Percentiles rank a stretch among this genome's conserved stretches.
phyloP scores from a whole-genome alignment of 2,113 vertebrate species.

The Erinaceus europaeus region DNA sequence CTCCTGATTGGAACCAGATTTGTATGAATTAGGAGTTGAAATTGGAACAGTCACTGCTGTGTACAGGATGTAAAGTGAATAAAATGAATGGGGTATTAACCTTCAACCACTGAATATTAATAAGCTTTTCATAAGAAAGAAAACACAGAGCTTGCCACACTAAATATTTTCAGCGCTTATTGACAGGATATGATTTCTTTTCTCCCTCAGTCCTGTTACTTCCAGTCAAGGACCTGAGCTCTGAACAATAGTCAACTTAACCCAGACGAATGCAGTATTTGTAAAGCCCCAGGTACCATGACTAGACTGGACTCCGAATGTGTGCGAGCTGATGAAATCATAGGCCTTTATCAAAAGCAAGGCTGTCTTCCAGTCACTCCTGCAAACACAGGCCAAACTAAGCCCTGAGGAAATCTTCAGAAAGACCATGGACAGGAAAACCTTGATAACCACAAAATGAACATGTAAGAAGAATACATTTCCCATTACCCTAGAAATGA shows the following conservation, averaged over 20 bases:
- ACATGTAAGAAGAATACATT: not conserved
- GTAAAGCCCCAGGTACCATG: constrained; percentile 21
- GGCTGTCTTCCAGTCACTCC: not conserved
- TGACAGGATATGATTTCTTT: constrained; percentile 86
- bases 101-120: constrained; percentile 96
- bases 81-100: constrained; percentile 90
- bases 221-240: constrained; percentile 74
- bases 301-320: not conserved
- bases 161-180: constrained; percentile 93
- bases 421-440: constrained; percentile 57
- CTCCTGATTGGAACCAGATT: constrained; percentile 93
- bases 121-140: constrained; percentile 96
- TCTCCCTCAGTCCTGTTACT: constrained; percentile 75
- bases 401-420: constrained; percentile 28
- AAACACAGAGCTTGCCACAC: constrained; percentile 92
- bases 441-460: constrained; percentile 52
- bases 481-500: not conserved
- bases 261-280: constrained; percentile 28
- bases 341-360: constrained; percentile 35
- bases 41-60: constrained; percentile 84
- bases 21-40: constrained; percentile 85
- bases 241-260: constrained; percentile 52
- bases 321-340: constrained; percentile 49
- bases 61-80: constrained; percentile 91
- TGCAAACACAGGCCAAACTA: not conserved